Base-by-base conservation (phyloP, 2,797 vertebrate species). In the Enteromius afrohamiltoni region DNA sequence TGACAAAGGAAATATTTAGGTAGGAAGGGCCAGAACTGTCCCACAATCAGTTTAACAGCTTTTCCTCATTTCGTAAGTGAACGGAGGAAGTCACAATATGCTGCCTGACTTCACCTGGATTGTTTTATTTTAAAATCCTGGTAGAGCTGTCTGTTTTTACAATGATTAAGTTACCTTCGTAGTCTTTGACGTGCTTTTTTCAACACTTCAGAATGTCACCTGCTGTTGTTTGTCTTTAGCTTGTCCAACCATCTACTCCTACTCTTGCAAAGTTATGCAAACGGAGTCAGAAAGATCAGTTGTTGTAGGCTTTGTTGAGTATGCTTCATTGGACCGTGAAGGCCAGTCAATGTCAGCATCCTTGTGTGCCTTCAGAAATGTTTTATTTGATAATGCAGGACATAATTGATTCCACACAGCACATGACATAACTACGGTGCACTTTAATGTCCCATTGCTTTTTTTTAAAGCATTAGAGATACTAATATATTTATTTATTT, bases 21-120 rank as follows among this genome's bases (percentile, higher is more conserved):
- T 47, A 77, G 62, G 29, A 83, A 80, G 47, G 9, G 23, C 17
- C 13, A 1, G 58, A 73, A 9, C 29, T 47, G 88, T 80, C 67
- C 51, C 85, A 73, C 73, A 87, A 90, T 88, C 26, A 2, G 73
- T 87, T 85, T 21, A 84, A 40, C 90, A 92, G 88, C 88, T 65
- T 37, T 8, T 69, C 87, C 83, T 86, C 87, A 34, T 34, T 8
- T 71, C 87, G 86, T 87, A 84, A 85, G 55, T 88, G 85, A 76
- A 47, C 79, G 42, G 37, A 55, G 62, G 77, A 79, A 26, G 29
- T 69, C 70, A 67, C 14, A 13, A 34, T 8, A 76, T 60, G 14
- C 42, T 73, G 76, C 5, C 67, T 31, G 47, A 58, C 23, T n/a
- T 83, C 37, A 77, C 8, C 49, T 55, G 62, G 71, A 55, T 65